Evolutionary conservation across 2,113 vertebrate genomes (phyloP), one percentile per base, ranked within the genome.

Genomic region (Chaetodon auriga): DNA sequence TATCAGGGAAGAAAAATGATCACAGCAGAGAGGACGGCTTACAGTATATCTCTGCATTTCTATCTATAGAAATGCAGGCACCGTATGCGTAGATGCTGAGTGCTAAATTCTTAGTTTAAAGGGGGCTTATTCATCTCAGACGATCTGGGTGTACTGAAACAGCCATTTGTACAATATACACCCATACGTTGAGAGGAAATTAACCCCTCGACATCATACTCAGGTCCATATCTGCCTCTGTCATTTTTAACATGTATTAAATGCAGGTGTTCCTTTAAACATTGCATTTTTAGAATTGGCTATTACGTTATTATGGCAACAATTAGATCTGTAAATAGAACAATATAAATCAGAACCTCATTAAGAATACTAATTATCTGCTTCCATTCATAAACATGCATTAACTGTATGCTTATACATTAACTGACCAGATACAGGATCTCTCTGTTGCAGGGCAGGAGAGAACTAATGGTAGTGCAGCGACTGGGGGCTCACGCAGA

Each of bases 1-100:
- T 62, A 78, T 64, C 87, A 72, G 43, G 73, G 75, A 84, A 74
- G 61, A 68, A 36, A 80, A 79, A 80, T 38, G 41, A 89, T 79
- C 73, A 74, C 70, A 71, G 84, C 65, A 68, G 68, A 80, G 75
- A 63, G 74, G 80, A 80, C 23, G 54, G 61, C 75, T 48, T 58
- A 48, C 53, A 53, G 62, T 72, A 35, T n/a, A 41, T 30, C 64
- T 63, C 21, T 60, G 61, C 82, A 41, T 38, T 48, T 71, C 64
- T 53, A 54, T 77, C 74, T 64, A n/a, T 43, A 54, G 55, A 69
- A 79, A 64, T 25, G 11, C 10, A 30, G 30, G 30, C 30, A n/a
- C 5, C 45, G 45, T 53, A 75, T 7, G 38, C 48, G 49, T 21
- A 74, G 30, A 54, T 41, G 3, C 7, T n/a, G 0, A 75, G 18